phyloP scores from a whole-genome alignment of 2,888 invertebrate genomes.

The Apamea sordens region DNA sequence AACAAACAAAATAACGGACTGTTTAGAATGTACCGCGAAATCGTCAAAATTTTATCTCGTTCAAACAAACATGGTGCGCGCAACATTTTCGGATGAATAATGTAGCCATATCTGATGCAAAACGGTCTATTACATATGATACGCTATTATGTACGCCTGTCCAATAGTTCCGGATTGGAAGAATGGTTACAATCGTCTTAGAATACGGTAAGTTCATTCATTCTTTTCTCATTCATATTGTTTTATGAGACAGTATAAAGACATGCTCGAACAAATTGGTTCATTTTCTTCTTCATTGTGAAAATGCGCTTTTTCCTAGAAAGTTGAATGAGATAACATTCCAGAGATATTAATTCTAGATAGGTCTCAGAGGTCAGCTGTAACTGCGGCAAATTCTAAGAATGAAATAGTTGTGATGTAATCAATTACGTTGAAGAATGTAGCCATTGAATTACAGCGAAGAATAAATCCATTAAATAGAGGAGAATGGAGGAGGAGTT shows the following conservation, averaged over 20 bases:
- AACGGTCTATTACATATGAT: conserved; percentile 45
- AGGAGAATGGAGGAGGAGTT: background rate
- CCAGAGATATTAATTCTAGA: conserved; percentile 15
- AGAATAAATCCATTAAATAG: background rate
- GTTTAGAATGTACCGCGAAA: conserved; percentile 71
- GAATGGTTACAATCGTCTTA: conserved; percentile 56
- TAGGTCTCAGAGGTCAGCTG: conserved; percentile 19
- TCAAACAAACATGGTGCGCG: conserved; percentile 66
- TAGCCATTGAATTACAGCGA: conserved; percentile 7
- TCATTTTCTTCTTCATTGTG: conserved; percentile 35
- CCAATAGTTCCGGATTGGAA: conserved; percentile 47
- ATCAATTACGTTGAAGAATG: conserved; percentile 19
- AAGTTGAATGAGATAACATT: conserved; percentile 38
- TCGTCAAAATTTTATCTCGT: conserved; percentile 70
- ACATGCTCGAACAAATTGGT: conserved; percentile 57
- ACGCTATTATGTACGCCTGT: conserved; percentile 43
- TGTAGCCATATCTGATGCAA: conserved; percentile 49
- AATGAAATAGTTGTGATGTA: conserved; percentile 30
- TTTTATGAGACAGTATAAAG: conserved; percentile 39
- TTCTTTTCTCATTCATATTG: conserved; percentile 55
- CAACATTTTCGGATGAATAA: conserved; percentile 46
- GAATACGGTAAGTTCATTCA: conserved; percentile 58
- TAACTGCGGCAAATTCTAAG: conserved; percentile 2
- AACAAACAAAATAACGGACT: conserved; percentile 69
- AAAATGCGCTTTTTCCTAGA: conserved; percentile 36